phyloP scores from a whole-genome alignment of 2,797 vertebrate genomes.

The Calcarius lapponicus region DNA sequence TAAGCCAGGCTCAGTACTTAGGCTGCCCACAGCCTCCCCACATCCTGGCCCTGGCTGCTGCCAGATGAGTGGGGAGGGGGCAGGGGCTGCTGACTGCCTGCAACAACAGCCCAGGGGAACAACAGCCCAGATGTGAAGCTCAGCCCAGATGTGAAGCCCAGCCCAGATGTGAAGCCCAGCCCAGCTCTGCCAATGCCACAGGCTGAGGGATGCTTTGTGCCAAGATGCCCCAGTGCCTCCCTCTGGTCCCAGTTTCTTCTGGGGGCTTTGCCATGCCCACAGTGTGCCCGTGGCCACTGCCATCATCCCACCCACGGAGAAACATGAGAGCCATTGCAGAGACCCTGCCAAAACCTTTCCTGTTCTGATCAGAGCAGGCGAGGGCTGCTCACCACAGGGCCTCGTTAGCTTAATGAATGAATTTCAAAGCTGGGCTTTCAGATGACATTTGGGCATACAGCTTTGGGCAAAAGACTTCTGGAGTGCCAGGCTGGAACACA shows the following conservation, averaged over 20 bases:
- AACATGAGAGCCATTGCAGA: neutral
- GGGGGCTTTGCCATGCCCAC: neutral
- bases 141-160: neutral
- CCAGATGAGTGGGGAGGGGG: neutral
- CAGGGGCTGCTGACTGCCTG: neutral
- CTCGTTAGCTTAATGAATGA: neutral
- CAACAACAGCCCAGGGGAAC: neutral
- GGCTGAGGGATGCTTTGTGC: neutral
- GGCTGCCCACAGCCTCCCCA: neutral
- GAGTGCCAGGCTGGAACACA: neutral
- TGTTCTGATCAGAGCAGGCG: rapidly evolving
- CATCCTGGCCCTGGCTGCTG: neutral
- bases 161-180: neutral
- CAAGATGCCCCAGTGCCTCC: neutral
- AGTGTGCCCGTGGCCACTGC: neutral
- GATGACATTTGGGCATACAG: neutral
- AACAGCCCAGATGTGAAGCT: neutral
- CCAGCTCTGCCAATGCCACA: neutral
- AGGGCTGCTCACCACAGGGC: neutral
- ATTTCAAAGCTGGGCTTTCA: neutral
- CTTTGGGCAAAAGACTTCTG: neutral
- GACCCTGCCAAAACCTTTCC: neutral
- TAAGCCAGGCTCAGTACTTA: neutral
- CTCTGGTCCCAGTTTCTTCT: neutral
- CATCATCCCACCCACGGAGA: rapidly evolving